Conservation (phyloP, 2,113 vertebrate species). For the Ptychochromis oligacanthus region DNA sequence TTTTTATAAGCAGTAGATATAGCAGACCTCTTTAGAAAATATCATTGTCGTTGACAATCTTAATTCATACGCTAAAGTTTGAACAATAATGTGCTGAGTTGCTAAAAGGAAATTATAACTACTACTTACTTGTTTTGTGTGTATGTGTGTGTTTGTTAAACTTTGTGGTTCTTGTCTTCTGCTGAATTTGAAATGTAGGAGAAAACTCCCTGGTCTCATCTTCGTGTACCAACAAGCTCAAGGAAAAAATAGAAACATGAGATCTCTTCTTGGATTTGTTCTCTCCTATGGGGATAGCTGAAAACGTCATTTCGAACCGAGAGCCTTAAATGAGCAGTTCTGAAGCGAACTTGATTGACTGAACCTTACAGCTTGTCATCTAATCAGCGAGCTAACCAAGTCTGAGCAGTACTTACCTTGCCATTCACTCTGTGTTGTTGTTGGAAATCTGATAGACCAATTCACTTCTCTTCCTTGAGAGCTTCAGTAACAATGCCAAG, state of each 20-base stretch:
- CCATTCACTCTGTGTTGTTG: slow-evolving; percentile 69
- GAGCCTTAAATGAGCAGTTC: slow-evolving; percentile 70
- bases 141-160: not conserved
- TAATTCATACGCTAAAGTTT: not conserved
- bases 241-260: slow-evolving; percentile 62
- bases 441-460: slow-evolving; percentile 67
- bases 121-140: not conserved
- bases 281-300: slow-evolving; percentile 62
- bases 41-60: not conserved
- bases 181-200: slow-evolving; percentile 9
- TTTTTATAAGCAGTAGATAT: not conserved
- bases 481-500: slow-evolving; percentile 50
- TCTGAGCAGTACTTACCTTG: slow-evolving; percentile 65
- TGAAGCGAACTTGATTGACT: slow-evolving; percentile 68
- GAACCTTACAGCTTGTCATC: slow-evolving; percentile 69
- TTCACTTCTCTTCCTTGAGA: slow-evolving; percentile 46
- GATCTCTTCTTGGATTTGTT: slow-evolving; percentile 56
- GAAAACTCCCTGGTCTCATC: slow-evolving; percentile 13
- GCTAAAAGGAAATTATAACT: no score
- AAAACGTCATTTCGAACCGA: slow-evolving; percentile 64
- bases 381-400: slow-evolving; percentile 69
- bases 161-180: slow-evolving; percentile 15
- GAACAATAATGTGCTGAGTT: no score
- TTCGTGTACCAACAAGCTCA: slow-evolving; percentile 28
- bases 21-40: not conserved